Evolutionary conservation across 35 echinoderm and acorn worm species (phyloP).

Genomic region (Amphiura filiformis): DNA sequence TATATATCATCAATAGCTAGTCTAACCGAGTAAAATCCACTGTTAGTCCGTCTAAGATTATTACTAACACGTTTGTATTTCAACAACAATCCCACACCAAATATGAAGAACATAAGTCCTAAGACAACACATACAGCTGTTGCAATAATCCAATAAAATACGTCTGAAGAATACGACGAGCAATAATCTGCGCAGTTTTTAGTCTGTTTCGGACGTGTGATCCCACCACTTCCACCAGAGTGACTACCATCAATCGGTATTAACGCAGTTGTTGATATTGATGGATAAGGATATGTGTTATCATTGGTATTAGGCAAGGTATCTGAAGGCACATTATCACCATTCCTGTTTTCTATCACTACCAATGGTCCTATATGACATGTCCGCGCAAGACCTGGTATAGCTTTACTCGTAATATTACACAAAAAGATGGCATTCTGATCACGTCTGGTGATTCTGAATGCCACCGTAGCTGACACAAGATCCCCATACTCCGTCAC

Average conservation of each 20-base stretch:
- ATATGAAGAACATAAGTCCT: not conserved
- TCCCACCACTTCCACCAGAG: not conserved
- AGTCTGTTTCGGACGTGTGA: not conserved
- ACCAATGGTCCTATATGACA: not conserved
- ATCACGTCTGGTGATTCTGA: not conserved
- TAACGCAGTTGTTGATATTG: not conserved
- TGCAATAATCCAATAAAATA: not conserved
- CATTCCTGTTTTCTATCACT: not conserved
- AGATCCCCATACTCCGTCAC: not conserved
- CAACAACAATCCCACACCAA: not conserved
- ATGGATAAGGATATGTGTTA: not conserved
- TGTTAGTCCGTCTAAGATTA: not conserved
- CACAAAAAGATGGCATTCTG: not conserved
- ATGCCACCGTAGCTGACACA: not conserved
- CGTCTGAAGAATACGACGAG: not conserved
- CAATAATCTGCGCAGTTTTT: not conserved
- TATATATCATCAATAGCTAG: not conserved
- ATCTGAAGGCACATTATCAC: not conserved
- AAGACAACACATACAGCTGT: not conserved
- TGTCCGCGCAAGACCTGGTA: not conserved
- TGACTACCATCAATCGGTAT: not conserved
- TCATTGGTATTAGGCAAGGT: not conserved
- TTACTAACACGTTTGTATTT: not conserved
- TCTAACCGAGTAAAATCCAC: not conserved
- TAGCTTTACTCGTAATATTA: not conserved